A percentile compares a stretch with the other conserved stretches of the same genome.
phyloP scores from a whole-genome alignment of 2,113 vertebrate species.

The Datnioides undecimradiatus region DNA sequence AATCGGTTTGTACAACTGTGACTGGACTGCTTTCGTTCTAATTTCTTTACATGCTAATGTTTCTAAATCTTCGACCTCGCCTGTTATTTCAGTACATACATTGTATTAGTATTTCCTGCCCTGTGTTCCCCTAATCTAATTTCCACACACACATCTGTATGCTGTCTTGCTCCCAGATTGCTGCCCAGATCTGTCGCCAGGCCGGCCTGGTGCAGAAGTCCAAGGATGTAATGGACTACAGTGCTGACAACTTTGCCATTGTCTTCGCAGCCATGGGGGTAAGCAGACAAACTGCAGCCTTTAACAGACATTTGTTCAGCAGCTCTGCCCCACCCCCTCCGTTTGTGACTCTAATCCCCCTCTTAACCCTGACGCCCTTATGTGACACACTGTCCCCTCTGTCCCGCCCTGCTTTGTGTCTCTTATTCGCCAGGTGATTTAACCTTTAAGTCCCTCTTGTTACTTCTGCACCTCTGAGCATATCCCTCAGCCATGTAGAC shows the following conservation, averaged over 20 bases:
- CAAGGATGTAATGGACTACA: conserved; percentile 89
- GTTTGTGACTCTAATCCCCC: conserved; percentile 63
- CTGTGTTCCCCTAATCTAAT: too few relatives aligned
- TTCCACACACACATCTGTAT: neutral
- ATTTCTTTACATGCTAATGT: too few relatives aligned
- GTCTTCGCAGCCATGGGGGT: conserved; percentile 89
- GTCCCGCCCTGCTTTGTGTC: conserved; percentile 44
- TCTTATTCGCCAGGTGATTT: conserved; percentile 78
- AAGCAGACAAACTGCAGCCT: conserved; percentile 50
- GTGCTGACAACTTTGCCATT: conserved; percentile 87
- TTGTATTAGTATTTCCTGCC: too few relatives aligned
- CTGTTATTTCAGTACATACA: too few relatives aligned
- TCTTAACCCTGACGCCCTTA: conserved; percentile 71
- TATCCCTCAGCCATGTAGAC: conserved; percentile 56
- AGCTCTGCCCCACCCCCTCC: neutral
- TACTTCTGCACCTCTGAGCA: conserved; percentile 78
- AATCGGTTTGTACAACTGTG: too few relatives aligned
- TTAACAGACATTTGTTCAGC: neutral
- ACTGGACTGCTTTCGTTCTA: too few relatives aligned
- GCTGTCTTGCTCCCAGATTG: conserved; percentile 77
- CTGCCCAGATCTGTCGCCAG: conserved; percentile 89
- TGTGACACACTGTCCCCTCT: conserved; percentile 56
- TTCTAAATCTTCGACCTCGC: too few relatives aligned
- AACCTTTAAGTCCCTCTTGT: conserved; percentile 76
- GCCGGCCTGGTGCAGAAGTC: conserved; percentile 87